Percentiles rank a stretch among this genome's conserved stretches.
phyloP scores from a whole-genome alignment of 1,140 invertebrate species.

The Cryptotermes secundus region DNA sequence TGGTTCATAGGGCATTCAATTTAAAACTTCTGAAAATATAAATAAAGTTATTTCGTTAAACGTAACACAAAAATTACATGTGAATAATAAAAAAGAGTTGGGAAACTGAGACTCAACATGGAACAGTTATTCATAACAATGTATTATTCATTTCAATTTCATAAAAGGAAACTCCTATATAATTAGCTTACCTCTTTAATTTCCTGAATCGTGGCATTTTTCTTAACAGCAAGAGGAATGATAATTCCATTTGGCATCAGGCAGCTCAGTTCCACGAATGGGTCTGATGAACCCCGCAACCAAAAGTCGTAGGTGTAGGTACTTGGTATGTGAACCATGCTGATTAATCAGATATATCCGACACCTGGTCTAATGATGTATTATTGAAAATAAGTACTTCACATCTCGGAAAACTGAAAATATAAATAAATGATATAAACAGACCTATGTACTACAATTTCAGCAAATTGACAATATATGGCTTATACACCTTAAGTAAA shows the following conservation, averaged over 20 bases:
- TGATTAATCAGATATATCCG: background rate
- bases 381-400: background rate
- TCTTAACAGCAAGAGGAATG: constrained; percentile 67
- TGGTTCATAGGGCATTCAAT: too few relatives aligned
- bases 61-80: background rate
- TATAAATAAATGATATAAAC: background rate
- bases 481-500: background rate
- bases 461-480: background rate
- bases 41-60: too few relatives aligned
- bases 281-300: constrained; percentile 56
- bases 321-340: constrained; percentile 64
- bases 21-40: too few relatives aligned
- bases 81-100: background rate
- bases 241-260: constrained; percentile 83
- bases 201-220: constrained; percentile 73
- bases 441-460: background rate
- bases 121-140: background rate
- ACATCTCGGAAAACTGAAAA: background rate
- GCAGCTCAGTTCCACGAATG: constrained; percentile 69
- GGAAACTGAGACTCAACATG: too few relatives aligned
- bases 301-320: constrained; percentile 64
- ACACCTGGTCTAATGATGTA: background rate
- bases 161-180: constrained; percentile 27
- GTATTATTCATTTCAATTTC: background rate
- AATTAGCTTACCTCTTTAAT: constrained; percentile 73